Base-by-base conservation (phyloP, 1,140 invertebrate genomes). In the Sinonovacula constricta region DNA sequence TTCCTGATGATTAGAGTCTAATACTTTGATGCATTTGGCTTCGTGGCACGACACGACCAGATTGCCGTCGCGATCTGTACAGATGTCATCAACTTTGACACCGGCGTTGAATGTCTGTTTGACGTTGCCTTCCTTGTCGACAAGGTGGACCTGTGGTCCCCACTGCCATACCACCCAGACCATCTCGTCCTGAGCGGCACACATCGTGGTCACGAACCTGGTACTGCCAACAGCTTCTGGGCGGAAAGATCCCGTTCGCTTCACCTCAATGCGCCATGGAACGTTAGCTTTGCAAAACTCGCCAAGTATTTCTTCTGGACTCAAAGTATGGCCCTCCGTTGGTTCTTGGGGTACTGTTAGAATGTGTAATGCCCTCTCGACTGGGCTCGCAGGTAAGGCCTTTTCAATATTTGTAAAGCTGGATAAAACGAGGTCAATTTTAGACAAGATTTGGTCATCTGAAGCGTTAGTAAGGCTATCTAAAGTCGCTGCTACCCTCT, bases 131-230 rank as follows among this genome's bases (percentile, higher is more conserved):
- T 78, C 66, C 36, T 78, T 78, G 30, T 78, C 34, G 1, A 78
- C 75, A 22, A 78, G 54, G 36, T 78, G 66, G 18, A 78, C 59
- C 15, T 78, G 51, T 7, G 75, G 75, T 0, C 75, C 75, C 65
- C 75, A 78, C 22, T 78, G 75, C 75, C 75, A 78, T 3, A 68
- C 66, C 10, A 69, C 75, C 75, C 75, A 78, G 24, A 63, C 75
- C 7, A 53, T 15, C 3, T 62, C 65, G 3, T 78, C 75, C 18
- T 26, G 30, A 5, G 59, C 75, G 10, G 65, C 39, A n/a, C 75
- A 78, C 75, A 78, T 69, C 24, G 75, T 69, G 3, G 75, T 78
- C 0, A 78, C 75, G 31, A 78, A 78, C 12, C 75, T 49, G 0
- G 75, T 45, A 54, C 66, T 78, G 2, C 57, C 70, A 14, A 69